Base-by-base conservation (phyloP, 2,113 vertebrate genomes). In the Catharus minimus region DNA sequence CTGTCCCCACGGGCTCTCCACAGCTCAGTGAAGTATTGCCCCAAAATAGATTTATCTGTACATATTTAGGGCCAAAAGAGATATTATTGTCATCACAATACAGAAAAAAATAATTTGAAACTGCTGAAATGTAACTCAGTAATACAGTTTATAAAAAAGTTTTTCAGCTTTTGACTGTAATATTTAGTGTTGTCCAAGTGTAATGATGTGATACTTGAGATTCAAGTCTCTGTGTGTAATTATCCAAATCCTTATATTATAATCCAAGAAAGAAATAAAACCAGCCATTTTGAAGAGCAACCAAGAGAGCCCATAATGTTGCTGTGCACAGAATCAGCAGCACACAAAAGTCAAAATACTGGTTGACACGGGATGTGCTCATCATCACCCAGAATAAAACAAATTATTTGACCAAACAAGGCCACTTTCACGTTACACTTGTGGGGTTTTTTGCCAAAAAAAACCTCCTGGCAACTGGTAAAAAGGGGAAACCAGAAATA, bases 171-270 rank as follows among this genome's bases (percentile, higher is more conserved):
- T 65, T 38, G 49, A 68, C 53, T 60, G 49, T 60, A 56, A 50
- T 79, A 56, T 90, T 92, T 89, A 43, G 21, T 49, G 61, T 50
- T 94, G 43, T 74, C 77, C 66, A 75, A 75, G 32, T 57, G 28
- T 64, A 95, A 91, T 50, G 38, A 76, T 60, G 66, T 76, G 44
- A 75, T 84, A 66, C 41, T 87, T 82, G 68, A 93, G 72, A 85
- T 89, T 82, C 78, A 85, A 76, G 33, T 65, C 81, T 76, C 22
- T 41, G 46, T 39, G 28, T 82, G 18, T 64, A 95, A 83, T 94
- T 92, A 90, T 39, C 39, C 79, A 65, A 95, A 93, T 80, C 58
- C 80, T 85, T 65, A 95, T 53, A 78, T 89, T 77, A 61, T 49
- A 83, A 88, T 82, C 79, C 50, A 38, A 26, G 22, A 84, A 67